Conservation (phyloP, 2,888 invertebrate genomes). For the Trypoxylon attenuatum region DNA sequence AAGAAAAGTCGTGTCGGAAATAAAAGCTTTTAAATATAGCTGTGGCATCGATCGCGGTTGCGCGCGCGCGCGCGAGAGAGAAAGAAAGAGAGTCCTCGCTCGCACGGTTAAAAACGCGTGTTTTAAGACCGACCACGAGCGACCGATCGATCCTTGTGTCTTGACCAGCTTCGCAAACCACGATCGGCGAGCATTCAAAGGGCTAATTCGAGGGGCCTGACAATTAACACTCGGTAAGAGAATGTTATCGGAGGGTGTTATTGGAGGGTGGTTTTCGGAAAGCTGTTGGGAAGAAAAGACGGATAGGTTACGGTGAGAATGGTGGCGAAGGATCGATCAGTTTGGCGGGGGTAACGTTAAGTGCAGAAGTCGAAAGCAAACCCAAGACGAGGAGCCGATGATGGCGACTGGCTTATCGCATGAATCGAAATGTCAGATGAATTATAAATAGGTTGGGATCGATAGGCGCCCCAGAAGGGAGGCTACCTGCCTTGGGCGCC, state of each 20-base stretch:
- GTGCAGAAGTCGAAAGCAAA: background rate
- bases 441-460: constrained; percentile 72
- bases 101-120: background rate
- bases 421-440: constrained; percentile 70
- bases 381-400: constrained; percentile 31
- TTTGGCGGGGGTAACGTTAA: background rate
- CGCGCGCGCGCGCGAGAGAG: constrained; percentile 1
- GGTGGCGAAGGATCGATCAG: too few relatives aligned
- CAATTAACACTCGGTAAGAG: too few relatives aligned
- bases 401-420: constrained; percentile 36
- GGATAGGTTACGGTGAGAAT: too few relatives aligned
- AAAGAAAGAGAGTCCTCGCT: background rate
- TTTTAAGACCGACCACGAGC: background rate
- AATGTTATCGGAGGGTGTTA: too few relatives aligned
- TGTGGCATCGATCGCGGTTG: background rate
- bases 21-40: constrained; percentile 26
- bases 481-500: constrained; percentile 62
- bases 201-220: too few relatives aligned
- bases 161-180: too few relatives aligned
- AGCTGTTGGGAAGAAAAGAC: too few relatives aligned
- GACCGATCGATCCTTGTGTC: too few relatives aligned
- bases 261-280: too few relatives aligned
- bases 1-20: constrained; percentile 22
- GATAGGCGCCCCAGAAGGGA: constrained; percentile 67
- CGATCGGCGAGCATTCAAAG: too few relatives aligned